These are phyloP conservation scores for Drosophila guanche DNA, from an alignment of 1,140 invertebrate species.

Conservation along the genomic window DNA sequence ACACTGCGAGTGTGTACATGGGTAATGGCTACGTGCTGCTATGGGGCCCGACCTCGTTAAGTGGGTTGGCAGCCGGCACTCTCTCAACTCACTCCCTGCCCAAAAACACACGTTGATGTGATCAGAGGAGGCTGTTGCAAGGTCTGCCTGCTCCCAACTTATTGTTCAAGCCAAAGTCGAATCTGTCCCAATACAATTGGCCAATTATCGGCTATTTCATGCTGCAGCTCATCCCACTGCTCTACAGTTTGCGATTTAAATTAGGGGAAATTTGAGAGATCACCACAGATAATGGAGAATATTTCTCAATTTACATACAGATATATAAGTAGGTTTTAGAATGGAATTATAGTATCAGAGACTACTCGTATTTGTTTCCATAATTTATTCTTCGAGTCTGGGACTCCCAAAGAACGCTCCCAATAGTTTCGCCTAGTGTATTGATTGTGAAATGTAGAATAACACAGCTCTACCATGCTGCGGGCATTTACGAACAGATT, in stretches of 20 bases:
- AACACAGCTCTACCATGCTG: too few relatives aligned
- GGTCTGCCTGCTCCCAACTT: slow-evolving; percentile 6
- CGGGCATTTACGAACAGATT: too few relatives aligned
- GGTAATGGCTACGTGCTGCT: slow-evolving; percentile 60
- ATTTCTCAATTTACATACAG: slow-evolving; percentile 4
- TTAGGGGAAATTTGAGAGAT: slow-evolving; percentile 27
- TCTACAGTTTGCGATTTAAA: slow-evolving; percentile 24
- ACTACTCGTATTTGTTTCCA: too few relatives aligned
- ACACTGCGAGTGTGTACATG: slow-evolving; percentile 18
- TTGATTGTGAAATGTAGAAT: too few relatives aligned
- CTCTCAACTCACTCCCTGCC: neutral
- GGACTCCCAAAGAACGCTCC: too few relatives aligned
- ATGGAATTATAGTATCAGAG: too few relatives aligned
- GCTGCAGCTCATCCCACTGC: slow-evolving; percentile 29
- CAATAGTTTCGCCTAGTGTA: too few relatives aligned
- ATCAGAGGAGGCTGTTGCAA: slow-evolving; percentile 26
- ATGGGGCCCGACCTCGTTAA: slow-evolving; percentile 57
- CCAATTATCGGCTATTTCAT: slow-evolving; percentile 44
- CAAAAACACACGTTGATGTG: slow-evolving; percentile 10
- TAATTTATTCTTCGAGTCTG: too few relatives aligned
- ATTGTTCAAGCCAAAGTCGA: neutral
- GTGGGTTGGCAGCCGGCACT: slow-evolving; percentile 22
- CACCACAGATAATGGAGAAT: neutral
- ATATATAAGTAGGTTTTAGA: too few relatives aligned
- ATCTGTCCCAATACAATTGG: slow-evolving; percentile 46